Percentiles rank a stretch among this genome's conserved stretches.
Evolutionary conservation across 2,113 vertebrate species (phyloP).

Genomic region (Orthonyx spaldingii): DNA sequence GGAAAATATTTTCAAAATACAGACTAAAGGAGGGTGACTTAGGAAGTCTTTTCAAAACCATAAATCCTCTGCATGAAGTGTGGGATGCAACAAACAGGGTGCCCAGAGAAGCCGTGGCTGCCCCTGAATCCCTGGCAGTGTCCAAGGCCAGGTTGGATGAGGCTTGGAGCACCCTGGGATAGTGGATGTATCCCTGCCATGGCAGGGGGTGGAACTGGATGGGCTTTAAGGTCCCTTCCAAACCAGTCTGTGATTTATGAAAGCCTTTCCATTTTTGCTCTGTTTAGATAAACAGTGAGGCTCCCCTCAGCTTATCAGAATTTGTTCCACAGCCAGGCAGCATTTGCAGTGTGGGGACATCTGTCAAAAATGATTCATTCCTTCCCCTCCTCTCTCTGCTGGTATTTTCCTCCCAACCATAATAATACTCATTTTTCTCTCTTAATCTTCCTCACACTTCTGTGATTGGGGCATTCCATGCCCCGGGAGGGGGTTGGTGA

Average conservation of each 20-base stretch:
- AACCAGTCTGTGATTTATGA: neutral
- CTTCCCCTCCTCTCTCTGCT: neutral
- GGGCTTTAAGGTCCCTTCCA: neutral
- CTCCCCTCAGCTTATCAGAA: neutral
- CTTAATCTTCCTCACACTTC: neutral
- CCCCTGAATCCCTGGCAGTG: neutral
- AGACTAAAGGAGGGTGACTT: neutral
- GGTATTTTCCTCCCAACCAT: neutral
- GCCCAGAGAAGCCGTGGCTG: neutral
- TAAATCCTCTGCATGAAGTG: neutral
- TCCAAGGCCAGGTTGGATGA: rapidly evolving
- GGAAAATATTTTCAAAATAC: neutral
- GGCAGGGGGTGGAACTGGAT: neutral
- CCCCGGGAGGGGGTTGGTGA: neutral
- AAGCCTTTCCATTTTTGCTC: neutral
- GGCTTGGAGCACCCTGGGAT: rapidly evolving
- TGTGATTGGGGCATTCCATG: neutral
- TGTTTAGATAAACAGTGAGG: neutral
- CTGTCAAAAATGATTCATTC: conserved; percentile 24
- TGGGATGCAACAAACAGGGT: neutral
- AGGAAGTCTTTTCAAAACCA: neutral
- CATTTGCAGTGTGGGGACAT: neutral
- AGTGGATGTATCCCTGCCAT: neutral
- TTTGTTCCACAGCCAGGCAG: neutral
- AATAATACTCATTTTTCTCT: neutral